Conservation (phyloP, 2,797 vertebrate genomes). For the Anisognathus igniventris region DNA sequence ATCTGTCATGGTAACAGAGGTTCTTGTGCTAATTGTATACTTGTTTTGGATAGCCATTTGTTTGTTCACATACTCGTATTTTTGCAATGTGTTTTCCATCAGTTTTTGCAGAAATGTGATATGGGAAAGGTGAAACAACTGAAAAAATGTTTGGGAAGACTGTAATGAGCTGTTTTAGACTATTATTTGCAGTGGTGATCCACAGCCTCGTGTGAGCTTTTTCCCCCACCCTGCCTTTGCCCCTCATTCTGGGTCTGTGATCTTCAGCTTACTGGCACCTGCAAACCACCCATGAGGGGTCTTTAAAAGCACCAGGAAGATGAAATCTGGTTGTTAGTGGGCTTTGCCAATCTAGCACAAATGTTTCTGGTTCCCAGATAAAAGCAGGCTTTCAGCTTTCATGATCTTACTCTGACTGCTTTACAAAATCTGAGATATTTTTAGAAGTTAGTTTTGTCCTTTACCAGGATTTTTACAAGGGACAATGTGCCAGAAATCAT, state of each 20-base stretch:
- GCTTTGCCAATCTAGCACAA: not conserved
- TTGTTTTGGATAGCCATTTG: not conserved
- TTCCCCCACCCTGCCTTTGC: not conserved
- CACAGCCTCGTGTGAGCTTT: not conserved
- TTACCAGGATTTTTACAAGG: not conserved
- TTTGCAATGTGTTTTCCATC: not conserved
- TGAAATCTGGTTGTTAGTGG: not conserved
- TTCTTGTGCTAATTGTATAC: not conserved
- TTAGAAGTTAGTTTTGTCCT: not conserved
- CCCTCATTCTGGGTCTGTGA: not conserved
- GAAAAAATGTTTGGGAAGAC: not conserved
- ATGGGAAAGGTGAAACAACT: not conserved
- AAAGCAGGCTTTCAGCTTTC: not conserved
- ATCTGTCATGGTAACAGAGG: not conserved
- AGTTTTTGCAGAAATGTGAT: not conserved
- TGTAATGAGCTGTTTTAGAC: not conserved
- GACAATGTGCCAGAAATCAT: accelerated
- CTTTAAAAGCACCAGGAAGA: not conserved
- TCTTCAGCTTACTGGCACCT: not conserved
- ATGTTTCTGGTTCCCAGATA: not conserved
- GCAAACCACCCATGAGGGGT: not conserved
- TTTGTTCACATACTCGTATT: not conserved
- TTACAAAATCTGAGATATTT: not conserved
- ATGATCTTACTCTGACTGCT: not conserved
- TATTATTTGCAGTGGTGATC: not conserved